Conservation (phyloP, 2,113 vertebrate species). For the Nannospalax galili region DNA sequence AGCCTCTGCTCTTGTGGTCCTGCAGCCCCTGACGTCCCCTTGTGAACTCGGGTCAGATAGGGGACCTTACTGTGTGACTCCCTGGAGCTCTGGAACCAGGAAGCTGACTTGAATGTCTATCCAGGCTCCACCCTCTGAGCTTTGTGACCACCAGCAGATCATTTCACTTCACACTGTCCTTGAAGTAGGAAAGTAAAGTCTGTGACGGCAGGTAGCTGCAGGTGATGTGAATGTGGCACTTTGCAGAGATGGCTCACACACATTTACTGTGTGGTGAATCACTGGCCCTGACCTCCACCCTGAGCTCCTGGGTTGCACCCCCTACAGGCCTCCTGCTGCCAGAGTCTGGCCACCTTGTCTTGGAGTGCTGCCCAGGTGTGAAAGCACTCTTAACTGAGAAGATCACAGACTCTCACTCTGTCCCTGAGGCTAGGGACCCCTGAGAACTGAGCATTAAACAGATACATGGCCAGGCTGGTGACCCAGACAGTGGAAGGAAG, state of each 20-base stretch:
- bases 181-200: rapidly evolving
- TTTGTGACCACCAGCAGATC: too few relatives aligned
- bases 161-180: neutral
- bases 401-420: neutral
- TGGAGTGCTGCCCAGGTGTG: rapidly evolving
- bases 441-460: neutral
- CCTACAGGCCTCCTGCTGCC: neutral
- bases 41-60: neutral
- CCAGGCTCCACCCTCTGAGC: too few relatives aligned
- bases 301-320: neutral
- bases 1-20: neutral
- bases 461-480: neutral
- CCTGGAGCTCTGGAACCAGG: too few relatives aligned
- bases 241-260: too few relatives aligned
- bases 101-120: too few relatives aligned
- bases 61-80: neutral
- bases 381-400: neutral
- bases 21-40: neutral
- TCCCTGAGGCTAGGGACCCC: too few relatives aligned
- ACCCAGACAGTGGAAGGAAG: too few relatives aligned
- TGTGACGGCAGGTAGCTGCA: neutral
- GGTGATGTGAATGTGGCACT: neutral
- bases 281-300: neutral
- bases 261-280: neutral
- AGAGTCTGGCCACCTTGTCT: too few relatives aligned